Evolutionary conservation across 2,113 vertebrate genomes (phyloP).

Genomic region (Syngnathus floridae): DNA sequence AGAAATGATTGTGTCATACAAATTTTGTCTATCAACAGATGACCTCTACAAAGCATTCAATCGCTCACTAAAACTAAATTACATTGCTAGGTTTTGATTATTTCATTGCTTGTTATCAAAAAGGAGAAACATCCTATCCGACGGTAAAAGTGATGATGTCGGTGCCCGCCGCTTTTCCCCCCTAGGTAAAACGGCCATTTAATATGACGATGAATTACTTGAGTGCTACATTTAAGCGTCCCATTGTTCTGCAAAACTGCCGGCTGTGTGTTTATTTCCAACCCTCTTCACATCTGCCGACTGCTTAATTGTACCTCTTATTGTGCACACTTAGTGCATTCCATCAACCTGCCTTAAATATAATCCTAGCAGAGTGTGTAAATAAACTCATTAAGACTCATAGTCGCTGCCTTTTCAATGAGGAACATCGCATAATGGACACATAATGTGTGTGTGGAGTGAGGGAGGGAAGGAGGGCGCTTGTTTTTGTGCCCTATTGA

Average conservation of each 20-base stretch:
- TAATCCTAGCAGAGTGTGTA: constrained; percentile 32
- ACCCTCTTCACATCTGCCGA: constrained; percentile 27
- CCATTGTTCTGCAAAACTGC: neutral
- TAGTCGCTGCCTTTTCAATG: constrained; percentile 30
- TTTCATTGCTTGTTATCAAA: neutral
- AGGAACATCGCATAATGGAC: constrained; percentile 11
- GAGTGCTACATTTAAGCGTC: neutral
- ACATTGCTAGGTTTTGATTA: neutral
- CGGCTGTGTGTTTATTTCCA: constrained; percentile 42
- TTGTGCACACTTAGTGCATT: constrained; percentile 21
- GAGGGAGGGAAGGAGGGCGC: neutral
- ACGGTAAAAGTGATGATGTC: neutral
- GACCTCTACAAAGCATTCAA: neutral
- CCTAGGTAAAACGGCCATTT: neutral
- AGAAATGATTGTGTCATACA: neutral
- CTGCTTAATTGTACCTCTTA: constrained; percentile 41
- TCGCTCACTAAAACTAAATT: neutral
- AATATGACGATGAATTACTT: constrained; percentile 1
- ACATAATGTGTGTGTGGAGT: constrained; percentile 6
- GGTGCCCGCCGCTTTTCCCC: neutral
- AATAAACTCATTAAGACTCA: constrained; percentile 30
- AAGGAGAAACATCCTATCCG: neutral
- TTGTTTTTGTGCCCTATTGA: constrained; percentile 11
- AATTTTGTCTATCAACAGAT: neutral
- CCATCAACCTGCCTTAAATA: constrained; percentile 29